Base-by-base conservation (phyloP, 35 echinoderm and acorn worm genomes). In the Apostichopus californicus region DNA sequence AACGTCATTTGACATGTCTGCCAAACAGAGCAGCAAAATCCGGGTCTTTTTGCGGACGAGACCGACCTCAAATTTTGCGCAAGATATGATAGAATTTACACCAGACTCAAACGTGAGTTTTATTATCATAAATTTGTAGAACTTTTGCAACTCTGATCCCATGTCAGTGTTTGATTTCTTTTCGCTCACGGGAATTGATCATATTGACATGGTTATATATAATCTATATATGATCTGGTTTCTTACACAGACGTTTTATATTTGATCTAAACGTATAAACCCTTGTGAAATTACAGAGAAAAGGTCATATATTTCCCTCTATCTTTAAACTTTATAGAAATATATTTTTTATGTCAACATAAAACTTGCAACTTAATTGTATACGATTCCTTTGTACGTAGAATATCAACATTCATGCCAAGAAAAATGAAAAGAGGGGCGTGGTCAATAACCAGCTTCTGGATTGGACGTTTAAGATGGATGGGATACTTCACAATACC, bases 391-490 rank as follows among this genome's bases (percentile, higher is more conserved):
- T 46, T 46, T 46, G 34, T 46, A 46, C 52, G 23, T 86, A 98
- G 96, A 91, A 86, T 20, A 85, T 99, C 56, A 95, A 96, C 66
- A 96, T 99, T 24, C 97, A 99, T 92, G 95, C 93, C 55, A 96
- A 94, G 83, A 96, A 96, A 87, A 93, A 93, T 92, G 93, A 77
- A 6, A 94, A 85, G 54, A 90, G 95, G 94, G 95, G 95, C 24
- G 97, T 99, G 53, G 97, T 99, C 68, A 99, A 99, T 87, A 99
- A 99, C 86, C 97, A 99, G 90, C 57, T 99, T 20, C 84, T 99
- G 80, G 97, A 99, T 61, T 99, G 97, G 97, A 92, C 93, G 8
- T 99, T 99, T 57, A 99, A 94, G 89, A 96, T 99, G 93, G 97
- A 99, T 68, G 97, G 97, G 5, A 99, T 99, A 63, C 93, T 99